A percentile compares a stretch with the other conserved stretches of the same genome.
Evolutionary conservation across 2,797 vertebrate genomes (phyloP).

Genomic region (Momotus momota): DNA sequence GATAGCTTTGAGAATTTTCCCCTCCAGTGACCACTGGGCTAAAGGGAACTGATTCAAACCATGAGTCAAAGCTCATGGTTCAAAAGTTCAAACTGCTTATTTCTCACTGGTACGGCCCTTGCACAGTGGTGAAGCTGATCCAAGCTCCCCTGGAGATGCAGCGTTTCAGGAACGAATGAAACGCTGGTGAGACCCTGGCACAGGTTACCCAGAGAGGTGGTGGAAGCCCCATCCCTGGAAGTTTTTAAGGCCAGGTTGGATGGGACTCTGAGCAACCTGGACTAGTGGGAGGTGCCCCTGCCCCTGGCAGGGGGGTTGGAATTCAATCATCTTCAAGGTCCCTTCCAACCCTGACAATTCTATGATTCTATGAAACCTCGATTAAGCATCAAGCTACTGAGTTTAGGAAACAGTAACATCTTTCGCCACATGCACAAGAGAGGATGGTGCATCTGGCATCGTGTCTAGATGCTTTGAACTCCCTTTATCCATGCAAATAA

Average conservation of each 20-base stretch:
- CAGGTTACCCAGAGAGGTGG: no score
- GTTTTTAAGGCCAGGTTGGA: no score
- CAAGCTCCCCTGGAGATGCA: neutral
- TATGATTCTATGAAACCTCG: neutral
- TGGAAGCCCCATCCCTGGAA: no score
- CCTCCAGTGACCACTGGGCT: neutral
- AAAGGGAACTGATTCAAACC: neutral
- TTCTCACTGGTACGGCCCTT: neutral
- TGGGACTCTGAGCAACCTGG: no score
- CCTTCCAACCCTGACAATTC: no score
- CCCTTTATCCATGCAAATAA: neutral
- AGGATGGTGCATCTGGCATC: neutral
- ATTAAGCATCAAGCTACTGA: neutral
- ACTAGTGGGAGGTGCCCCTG: no score
- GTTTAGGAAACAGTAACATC: neutral
- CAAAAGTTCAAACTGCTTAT: no score
- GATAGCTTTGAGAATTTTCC: neutral
- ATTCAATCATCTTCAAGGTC: no score
- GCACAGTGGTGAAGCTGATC: neutral
- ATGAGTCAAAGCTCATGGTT: no score
- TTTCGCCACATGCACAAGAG: neutral
- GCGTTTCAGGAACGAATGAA: neutral
- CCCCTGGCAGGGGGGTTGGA: no score
- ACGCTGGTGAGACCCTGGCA: no score
- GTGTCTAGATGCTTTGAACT: neutral